Base-by-base conservation (phyloP, 2,113 vertebrate species). In the Paedocypris sp. region DNA sequence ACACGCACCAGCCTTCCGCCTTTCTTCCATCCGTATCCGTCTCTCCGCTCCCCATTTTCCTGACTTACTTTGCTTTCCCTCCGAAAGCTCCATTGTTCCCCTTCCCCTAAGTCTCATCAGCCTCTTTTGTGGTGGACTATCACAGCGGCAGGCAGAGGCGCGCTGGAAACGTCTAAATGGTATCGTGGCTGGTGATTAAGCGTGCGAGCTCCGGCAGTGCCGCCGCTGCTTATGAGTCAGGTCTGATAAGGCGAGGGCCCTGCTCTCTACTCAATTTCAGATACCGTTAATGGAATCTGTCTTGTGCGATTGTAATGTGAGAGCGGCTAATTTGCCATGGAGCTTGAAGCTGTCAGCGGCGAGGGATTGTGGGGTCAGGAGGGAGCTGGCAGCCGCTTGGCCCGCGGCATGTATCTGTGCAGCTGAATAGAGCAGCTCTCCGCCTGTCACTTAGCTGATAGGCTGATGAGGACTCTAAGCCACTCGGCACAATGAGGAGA, bases 261-360 rank as follows among this genome's bases (percentile, higher is more conserved):
- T 91, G 93, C 94, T 96, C 94, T 97, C 94, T 91, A 98, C 93
- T 98, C 94, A 97, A 98, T 98, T 98, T 98, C 93, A 98, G 94
- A 98, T 98, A 98, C 91, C 89, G 94, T 93, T 98, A 98, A 98
- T 98, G 94, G 93, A 98, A 98, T 98, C 93, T 98, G 94, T 98
- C 94, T 98, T 94, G 91, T 93, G 90, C 93, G 94, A 97, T 98
- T 98, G 94, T 98, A 97, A 98, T 97, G 90, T 96, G 93, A 98
- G 94, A 97, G 94, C 91, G 92, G 90, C 94, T 98, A 98, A 98
- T 98, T 98, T 98, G 93, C 94, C 90, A 98, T 96, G 94, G 93
- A 98, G 94, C 94, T 98, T 98, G 94, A 93, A 97, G 92, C 94
- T 98, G 94, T 98, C 94, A 98, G 91, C 92, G 91, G 92, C 89